Base-by-base conservation (phyloP, 2,113 vertebrate genomes). In the Neopipo cinnamomea region DNA sequence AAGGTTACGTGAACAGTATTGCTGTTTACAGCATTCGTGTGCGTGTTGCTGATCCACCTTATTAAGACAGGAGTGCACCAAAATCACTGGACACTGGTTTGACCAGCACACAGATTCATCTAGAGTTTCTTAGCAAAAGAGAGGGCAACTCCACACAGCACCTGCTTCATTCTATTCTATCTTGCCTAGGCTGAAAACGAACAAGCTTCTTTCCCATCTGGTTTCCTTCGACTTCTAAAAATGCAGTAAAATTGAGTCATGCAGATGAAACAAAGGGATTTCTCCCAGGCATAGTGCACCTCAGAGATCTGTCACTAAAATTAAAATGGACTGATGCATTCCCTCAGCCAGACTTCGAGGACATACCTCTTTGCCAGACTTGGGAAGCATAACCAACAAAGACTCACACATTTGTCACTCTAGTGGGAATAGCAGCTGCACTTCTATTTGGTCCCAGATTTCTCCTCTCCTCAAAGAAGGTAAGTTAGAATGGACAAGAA, bases 81-180 rank as follows among this genome's bases (percentile, higher is more conserved):
- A 77, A 75, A 30, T 44, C 24, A 41, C 17, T 37, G 0, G 0
- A 47, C 21, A 17, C 21, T 28, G 35, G 30, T 50, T 63, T 71
- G 55, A 58, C 50, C 2, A 44, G 23, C 12, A 44, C 23, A 50
- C 28, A 50, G 20, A 17, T 58, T 19, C 39, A 75, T 4, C 10
- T 31, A 25, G 8, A 2, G 62, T 49, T 74, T 70, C 61, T 55
- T 28, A 49, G 53, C 12, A 77, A 74, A 77, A 74, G 13, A 80
- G 25, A 46, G 11, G 73, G 35, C 5, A 74, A 42, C 12, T 37
- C 47, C n/a, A 39, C 12, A 14, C 9, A 55, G 24, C 23, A 65
- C 24, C 35, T 76, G 37, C 42, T 59, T 83, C 24, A 20, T 68
- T 87, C 37, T 85, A 28, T 28, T 82, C 37, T 63, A 7, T 37